A percentile compares a stretch with the other conserved stretches of the same genome.
These are phyloP conservation scores for Orthochromis indermauri DNA, from an alignment of 2,113 vertebrate species.

Conservation along the genomic window DNA sequence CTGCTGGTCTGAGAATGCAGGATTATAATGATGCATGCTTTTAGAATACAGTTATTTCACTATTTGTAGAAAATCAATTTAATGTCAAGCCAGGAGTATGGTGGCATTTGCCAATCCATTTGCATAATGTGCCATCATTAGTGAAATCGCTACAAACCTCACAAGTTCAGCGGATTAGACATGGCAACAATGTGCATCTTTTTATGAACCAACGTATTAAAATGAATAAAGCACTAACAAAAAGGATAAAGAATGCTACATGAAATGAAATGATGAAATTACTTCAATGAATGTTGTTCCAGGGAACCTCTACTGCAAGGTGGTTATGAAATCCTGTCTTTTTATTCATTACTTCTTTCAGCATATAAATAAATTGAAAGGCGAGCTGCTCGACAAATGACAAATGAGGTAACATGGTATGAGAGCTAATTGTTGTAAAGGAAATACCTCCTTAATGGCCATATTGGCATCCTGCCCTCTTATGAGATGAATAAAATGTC, in stretches of 20 bases:
- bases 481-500: slow-evolving; percentile 23
- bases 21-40: background rate
- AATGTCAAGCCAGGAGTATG: background rate
- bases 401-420: slow-evolving; percentile 14
- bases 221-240: background rate
- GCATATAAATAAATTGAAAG: background rate
- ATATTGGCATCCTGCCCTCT: slow-evolving; percentile 38
- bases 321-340: background rate
- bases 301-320: background rate
- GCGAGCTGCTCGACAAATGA: slow-evolving; percentile 15
- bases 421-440: slow-evolving; percentile 42
- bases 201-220: background rate
- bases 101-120: background rate
- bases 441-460: slow-evolving; percentile 50
- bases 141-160: background rate
- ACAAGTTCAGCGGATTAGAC: background rate
- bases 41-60: background rate
- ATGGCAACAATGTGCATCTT: background rate
- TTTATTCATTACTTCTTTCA: slow-evolving; percentile 15
- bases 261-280: background rate
- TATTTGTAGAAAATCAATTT: background rate
- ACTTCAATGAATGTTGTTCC: background rate
- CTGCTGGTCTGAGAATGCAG: background rate
- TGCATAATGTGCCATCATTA: background rate
- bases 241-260: background rate